Conservation (phyloP, 2,888 invertebrate genomes). For the Colostygia pectinataria region DNA sequence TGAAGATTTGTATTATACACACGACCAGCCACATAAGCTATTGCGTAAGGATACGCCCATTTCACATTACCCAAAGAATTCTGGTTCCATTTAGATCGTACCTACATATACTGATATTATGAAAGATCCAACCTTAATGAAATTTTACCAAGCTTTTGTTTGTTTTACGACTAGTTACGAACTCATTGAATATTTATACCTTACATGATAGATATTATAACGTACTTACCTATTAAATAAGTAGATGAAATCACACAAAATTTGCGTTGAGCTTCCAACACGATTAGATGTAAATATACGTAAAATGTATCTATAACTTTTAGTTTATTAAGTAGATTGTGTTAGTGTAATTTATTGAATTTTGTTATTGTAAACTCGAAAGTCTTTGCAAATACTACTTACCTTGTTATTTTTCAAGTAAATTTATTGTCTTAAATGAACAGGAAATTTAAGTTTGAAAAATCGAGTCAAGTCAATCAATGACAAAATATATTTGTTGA, state of each 20-base stretch:
- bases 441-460: too few species aligned
- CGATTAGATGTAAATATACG: conserved; percentile 81
- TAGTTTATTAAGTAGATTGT: conserved; percentile 17
- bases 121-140: conserved; percentile 6
- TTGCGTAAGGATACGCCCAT: background rate
- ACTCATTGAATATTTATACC: conserved; percentile 41
- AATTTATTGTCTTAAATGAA: too few species aligned
- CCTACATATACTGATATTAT: conserved; percentile 1
- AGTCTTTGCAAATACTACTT: too few species aligned
- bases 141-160: conserved; percentile 18
- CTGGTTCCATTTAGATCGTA: background rate
- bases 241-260: conserved; percentile 74
- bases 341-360: background rate
- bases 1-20: background rate
- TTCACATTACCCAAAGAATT: background rate
- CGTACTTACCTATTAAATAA: conserved; percentile 44
- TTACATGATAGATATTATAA: conserved; percentile 44
- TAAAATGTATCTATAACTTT: conserved; percentile 21
- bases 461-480: too few species aligned
- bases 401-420: too few species aligned
- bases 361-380: too few species aligned
- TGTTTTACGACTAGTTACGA: conserved; percentile 22
- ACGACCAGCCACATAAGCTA: background rate
- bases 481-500: too few species aligned
- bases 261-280: conserved; percentile 84